Conservation (phyloP, 2,797 vertebrate genomes). For the Phoxinus dragarum region DNA sequence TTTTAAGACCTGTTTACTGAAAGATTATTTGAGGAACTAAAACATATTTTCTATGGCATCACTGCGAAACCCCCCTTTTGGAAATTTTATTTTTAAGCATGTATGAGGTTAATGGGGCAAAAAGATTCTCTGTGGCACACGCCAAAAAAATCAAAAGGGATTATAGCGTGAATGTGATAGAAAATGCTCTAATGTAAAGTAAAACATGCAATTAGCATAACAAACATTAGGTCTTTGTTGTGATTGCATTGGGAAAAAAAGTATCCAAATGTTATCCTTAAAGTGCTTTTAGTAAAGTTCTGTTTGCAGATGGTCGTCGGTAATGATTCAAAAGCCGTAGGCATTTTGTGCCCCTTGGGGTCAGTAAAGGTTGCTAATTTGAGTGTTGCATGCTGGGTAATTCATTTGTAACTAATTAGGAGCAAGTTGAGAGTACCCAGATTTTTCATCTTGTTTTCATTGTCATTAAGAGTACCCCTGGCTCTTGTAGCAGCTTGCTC, state of each 20-base stretch:
- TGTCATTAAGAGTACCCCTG: constrained; percentile 14
- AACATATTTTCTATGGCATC: background rate
- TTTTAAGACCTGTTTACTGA: background rate
- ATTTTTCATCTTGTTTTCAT: constrained; percentile 36
- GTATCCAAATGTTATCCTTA: constrained; percentile 22
- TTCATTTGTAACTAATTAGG: constrained; percentile 46
- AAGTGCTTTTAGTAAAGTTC: constrained; percentile 36
- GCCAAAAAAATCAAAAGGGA: constrained; percentile 5
- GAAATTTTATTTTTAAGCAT: background rate
- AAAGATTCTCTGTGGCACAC: background rate
- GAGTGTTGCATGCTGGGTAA: constrained; percentile 43
- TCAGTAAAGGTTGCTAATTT: constrained; percentile 45
- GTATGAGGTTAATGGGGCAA: constrained; percentile 5
- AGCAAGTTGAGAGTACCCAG: constrained; percentile 18
- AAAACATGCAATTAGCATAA: background rate
- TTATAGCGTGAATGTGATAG: background rate
- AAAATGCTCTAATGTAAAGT: background rate
- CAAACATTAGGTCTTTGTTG: constrained; percentile 1
- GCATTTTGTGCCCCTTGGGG: constrained; percentile 29
- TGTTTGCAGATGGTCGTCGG: constrained; percentile 37
- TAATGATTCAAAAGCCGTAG: constrained; percentile 43
- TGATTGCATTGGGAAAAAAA: background rate
- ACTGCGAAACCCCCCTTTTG: background rate
- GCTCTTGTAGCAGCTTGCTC: constrained; percentile 6
- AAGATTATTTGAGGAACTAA: background rate